phyloP scores from a whole-genome alignment of 2,797 vertebrate species.

The Enteromius fasciolatus region DNA sequence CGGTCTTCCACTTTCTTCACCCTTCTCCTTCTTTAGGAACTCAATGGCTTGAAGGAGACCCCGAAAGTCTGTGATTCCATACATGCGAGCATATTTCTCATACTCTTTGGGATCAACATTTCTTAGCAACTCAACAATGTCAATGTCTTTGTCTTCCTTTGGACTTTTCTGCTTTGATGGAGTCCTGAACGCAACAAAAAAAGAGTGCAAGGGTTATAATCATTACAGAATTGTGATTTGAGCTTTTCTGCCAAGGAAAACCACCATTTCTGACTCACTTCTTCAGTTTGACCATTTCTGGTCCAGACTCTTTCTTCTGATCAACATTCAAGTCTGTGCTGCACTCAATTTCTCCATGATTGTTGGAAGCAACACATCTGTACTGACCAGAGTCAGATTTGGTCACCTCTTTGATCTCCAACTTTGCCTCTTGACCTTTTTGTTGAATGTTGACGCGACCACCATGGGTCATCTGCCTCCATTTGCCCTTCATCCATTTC shows the following conservation, averaged over 20 bases:
- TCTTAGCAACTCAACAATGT: conserved; percentile 96
- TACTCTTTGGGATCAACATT: conserved; percentile 99
- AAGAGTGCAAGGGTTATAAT: conserved; percentile 19
- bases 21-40: conserved; percentile 88
- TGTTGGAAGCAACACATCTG: conserved; percentile 91
- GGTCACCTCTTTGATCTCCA: conserved; percentile 90
- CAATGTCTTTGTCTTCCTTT: conserved; percentile 90
- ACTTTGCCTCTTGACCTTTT: conserved; percentile 90
- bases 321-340: conserved; percentile 87
- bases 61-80: conserved; percentile 97
- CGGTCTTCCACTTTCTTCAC: conserved; percentile 89
- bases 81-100: conserved; percentile 98
- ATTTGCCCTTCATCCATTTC: conserved; percentile 99
- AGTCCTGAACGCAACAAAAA: conserved; percentile 75
- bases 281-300: conserved; percentile 93
- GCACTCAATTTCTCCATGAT: conserved; percentile 93
- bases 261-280: conserved; percentile 87
- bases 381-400: conserved; percentile 96
- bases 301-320: conserved; percentile 82
- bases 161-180: conserved; percentile 91
- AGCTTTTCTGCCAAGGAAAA: conserved; percentile 51
- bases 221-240: not conserved
- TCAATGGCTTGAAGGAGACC: conserved; percentile 98
- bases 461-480: conserved; percentile 94
- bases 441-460: conserved; percentile 90